A percentile compares a stretch with the other conserved stretches of the same genome.
phyloP scores from a whole-genome alignment of 1,140 invertebrate genomes.

The Formica selysi region DNA sequence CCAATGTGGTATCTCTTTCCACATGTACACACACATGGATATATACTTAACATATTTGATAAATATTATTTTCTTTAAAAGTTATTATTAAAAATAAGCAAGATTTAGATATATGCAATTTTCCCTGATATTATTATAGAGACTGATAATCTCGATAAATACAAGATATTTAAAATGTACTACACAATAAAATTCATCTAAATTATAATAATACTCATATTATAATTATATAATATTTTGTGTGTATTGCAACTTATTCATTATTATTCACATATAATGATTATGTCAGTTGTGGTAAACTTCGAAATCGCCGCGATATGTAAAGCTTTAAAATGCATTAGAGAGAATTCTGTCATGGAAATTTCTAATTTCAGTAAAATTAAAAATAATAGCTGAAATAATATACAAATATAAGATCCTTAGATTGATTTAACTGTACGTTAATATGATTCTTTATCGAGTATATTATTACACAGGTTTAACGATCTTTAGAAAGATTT shows the following conservation, averaged over 20 bases:
- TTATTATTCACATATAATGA: not conserved
- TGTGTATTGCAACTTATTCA: not conserved
- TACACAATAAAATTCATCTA: not conserved
- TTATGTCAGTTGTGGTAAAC: too few relatives aligned
- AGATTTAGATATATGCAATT: not conserved
- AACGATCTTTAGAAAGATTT: constrained; percentile 83
- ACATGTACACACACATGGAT: not conserved
- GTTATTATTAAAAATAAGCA: constrained; percentile 3
- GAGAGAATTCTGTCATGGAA: not conserved
- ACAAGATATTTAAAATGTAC: not conserved
- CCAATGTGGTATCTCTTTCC: not conserved
- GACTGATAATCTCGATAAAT: constrained; percentile 15
- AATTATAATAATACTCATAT: constrained; percentile 1
- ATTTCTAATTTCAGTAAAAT: not conserved
- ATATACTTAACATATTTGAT: not conserved
- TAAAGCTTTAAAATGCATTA: too few relatives aligned
- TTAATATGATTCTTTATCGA: not conserved
- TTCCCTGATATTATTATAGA: not conserved
- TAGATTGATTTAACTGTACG: not conserved
- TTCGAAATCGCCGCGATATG: too few relatives aligned
- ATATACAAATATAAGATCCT: not conserved
- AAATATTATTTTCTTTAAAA: constrained; percentile 27
- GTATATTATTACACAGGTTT: constrained; percentile 41
- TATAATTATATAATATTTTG: not conserved
- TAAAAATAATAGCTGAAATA: not conserved